phyloP scores from a whole-genome alignment of 2,797 vertebrate species.

The Rallus crepitans region DNA sequence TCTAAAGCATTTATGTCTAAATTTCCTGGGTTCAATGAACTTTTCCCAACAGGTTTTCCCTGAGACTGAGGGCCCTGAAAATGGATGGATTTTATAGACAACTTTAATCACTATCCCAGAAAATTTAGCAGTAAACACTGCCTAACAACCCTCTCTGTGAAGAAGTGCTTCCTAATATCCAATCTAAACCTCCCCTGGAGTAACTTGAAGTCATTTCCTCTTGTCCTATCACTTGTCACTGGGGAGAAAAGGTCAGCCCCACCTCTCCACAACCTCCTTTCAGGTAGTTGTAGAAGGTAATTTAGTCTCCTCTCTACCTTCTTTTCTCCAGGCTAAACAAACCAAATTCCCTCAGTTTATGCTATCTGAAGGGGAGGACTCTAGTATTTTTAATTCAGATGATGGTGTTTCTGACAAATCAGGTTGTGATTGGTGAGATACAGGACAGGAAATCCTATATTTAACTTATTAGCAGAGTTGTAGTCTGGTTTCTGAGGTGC shows the following conservation, averaged over 20 bases:
- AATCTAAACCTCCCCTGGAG: too few relatives aligned
- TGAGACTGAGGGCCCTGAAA: background rate
- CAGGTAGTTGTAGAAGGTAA: too few relatives aligned
- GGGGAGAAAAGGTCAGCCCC: too few relatives aligned
- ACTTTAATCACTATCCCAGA: background rate
- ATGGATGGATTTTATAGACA: background rate
- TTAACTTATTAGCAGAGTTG: background rate
- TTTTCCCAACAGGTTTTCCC: background rate
- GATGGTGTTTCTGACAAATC: background rate
- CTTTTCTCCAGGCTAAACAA: too few relatives aligned
- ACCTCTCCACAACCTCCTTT: too few relatives aligned
- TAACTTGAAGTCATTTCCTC: too few relatives aligned
- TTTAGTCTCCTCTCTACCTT: too few relatives aligned
- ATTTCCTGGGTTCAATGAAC: background rate
- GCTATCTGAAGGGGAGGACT: background rate
- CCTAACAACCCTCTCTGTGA: too few relatives aligned
- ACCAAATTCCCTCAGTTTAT: too few relatives aligned
- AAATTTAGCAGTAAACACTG: background rate
- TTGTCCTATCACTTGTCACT: too few relatives aligned
- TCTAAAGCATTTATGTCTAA: background rate
- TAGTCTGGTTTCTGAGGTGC: background rate
- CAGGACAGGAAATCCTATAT: background rate
- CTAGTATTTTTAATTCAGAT: background rate
- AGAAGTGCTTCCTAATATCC: too few relatives aligned
- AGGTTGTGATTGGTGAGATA: background rate